phyloP scores from a whole-genome alignment of 2,113 vertebrate genomes.

The Silurus asotus region DNA sequence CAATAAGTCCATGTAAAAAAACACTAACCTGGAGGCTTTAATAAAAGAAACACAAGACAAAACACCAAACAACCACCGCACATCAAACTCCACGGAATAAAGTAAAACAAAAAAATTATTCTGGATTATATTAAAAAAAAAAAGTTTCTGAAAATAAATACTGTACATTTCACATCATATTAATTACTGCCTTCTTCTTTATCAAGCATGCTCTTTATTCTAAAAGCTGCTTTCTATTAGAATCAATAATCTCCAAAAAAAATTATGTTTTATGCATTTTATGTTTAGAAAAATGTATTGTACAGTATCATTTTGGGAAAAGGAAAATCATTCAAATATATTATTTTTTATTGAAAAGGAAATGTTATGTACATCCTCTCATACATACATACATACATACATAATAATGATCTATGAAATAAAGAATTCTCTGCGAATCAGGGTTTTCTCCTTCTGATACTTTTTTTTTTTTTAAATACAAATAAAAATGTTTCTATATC shows the following conservation, averaged over 20 bases:
- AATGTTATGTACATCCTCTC: conserved; percentile 83
- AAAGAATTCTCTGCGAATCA: conserved; percentile 64
- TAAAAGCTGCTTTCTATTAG: conserved; percentile 34
- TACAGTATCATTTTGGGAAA: conserved; percentile 45
- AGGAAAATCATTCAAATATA: conserved; percentile 60
- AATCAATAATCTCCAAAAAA: conserved; percentile 33
- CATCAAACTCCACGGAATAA: conserved; percentile 39
- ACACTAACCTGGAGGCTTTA: conserved; percentile 40
- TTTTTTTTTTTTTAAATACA: conserved; percentile 61
- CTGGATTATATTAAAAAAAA: conserved; percentile 35
- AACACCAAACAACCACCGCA: conserved; percentile 40
- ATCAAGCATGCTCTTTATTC: conserved; percentile 39
- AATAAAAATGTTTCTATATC: conserved; percentile 58
- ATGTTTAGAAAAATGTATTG: conserved; percentile 48
- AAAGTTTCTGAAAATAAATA: conserved; percentile 57
- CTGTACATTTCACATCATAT: conserved; percentile 45
- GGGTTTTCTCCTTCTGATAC: conserved; percentile 62
- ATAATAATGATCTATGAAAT: conserved; percentile 70
- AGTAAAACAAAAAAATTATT: not conserved
- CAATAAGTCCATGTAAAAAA: conserved; percentile 37
- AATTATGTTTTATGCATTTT: conserved; percentile 17
- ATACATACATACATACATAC: conserved; percentile 62
- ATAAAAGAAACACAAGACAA: conserved; percentile 43
- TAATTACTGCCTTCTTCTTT: not conserved
- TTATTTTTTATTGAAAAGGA: conserved; percentile 85